phyloP scores from a whole-genome alignment of 1,140 invertebrate species.

The Atopsyche davidsoni region DNA sequence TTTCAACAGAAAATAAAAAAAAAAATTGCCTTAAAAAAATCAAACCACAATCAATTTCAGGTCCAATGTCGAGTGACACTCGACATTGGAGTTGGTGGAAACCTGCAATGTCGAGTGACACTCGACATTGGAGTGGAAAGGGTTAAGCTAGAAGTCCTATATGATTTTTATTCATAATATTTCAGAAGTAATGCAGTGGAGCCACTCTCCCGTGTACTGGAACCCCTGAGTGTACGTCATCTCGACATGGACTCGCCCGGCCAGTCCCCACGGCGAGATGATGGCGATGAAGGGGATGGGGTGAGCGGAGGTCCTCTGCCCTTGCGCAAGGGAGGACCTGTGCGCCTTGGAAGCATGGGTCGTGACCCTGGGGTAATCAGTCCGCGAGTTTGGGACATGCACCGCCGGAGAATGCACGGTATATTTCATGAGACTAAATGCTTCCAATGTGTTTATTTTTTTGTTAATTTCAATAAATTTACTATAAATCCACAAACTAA shows the following conservation, averaged over 20 bases:
- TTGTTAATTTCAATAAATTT: no score
- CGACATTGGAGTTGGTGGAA: no score
- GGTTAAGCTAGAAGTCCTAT: no score
- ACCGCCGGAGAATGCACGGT: conserved; percentile 43
- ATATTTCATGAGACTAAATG: no score
- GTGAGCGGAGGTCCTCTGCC: neutral
- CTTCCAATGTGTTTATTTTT: no score
- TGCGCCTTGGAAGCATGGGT: conserved; percentile 53
- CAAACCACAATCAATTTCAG: no score
- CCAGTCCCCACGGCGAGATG: conserved; percentile 23
- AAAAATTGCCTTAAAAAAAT: no score
- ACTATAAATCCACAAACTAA: no score
- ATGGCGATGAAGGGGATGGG: neutral
- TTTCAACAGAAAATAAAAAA: no score
- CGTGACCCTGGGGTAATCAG: conserved; percentile 79
- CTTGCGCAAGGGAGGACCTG: conserved; percentile 31
- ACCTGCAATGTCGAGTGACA: no score
- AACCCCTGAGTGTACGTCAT: conserved; percentile 62
- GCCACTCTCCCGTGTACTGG: conserved; percentile 68
- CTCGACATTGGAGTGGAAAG: no score
- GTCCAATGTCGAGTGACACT: no score
- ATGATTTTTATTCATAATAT: conserved; percentile 1
- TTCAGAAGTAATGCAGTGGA: conserved; percentile 60
- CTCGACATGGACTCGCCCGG: conserved; percentile 52
- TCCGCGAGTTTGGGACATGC: conserved; percentile 73